phyloP scores from a whole-genome alignment of 2,797 vertebrate genomes.

The Periophthalmus magnuspinnatus region DNA sequence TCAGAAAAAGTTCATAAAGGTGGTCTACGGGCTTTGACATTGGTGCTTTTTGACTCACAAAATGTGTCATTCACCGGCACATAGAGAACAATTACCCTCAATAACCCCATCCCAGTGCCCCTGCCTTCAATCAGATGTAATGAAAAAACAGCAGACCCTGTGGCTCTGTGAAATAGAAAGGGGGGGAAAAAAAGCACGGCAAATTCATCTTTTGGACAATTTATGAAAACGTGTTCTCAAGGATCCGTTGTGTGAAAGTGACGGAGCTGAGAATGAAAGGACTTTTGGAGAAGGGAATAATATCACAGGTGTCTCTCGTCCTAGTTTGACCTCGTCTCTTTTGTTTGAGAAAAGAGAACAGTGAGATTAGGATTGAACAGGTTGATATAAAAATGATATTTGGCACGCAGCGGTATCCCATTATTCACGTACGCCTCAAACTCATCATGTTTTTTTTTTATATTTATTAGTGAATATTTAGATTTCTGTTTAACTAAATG shows the following conservation, averaged over 20 bases:
- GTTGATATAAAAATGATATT: not conserved
- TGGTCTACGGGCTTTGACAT: conserved; percentile 25
- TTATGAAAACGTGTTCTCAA: conserved; percentile 16
- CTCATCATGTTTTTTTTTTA: no score
- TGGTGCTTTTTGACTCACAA: conserved; percentile 37
- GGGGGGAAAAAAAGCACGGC: conserved; percentile 5
- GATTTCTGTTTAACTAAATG: no score
- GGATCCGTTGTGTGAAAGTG: conserved; percentile 18
- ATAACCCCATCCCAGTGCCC: conserved; percentile 44
- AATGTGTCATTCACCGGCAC: conserved; percentile 35
- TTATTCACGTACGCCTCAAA: not conserved
- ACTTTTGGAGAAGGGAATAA: conserved; percentile 1
- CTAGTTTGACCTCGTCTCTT: conserved; percentile 7
- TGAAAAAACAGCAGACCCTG: conserved; percentile 37
- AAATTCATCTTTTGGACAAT: conserved; percentile 9
- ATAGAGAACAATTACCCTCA: conserved; percentile 57
- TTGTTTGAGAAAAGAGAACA: not conserved
- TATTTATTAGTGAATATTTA: no score
- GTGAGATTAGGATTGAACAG: not conserved
- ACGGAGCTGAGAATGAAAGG: conserved; percentile 18
- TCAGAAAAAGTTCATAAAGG: not conserved
- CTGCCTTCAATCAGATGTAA: conserved; percentile 46
- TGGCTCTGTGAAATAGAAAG: conserved; percentile 15
- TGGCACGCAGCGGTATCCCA: not conserved
- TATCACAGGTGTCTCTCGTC: not conserved